Conservation (phyloP, 2,113 vertebrate species). For the Phocoena phocoena region DNA sequence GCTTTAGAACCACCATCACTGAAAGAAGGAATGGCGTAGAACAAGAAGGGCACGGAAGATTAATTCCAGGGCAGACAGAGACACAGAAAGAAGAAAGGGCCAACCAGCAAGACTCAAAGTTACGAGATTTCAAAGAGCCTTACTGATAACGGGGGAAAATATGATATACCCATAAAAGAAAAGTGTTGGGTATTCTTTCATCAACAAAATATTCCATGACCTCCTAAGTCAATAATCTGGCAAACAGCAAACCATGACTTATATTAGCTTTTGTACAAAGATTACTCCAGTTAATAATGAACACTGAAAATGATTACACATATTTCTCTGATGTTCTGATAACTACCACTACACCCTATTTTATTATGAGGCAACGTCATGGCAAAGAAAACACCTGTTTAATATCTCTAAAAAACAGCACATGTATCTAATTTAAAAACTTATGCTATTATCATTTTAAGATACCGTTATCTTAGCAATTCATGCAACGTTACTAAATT, state of each 20-base stretch:
- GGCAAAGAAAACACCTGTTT: conserved; percentile 27
- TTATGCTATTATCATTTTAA: background rate
- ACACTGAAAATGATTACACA: background rate
- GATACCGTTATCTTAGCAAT: background rate
- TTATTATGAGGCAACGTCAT: background rate
- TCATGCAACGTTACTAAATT: conserved; percentile 9
- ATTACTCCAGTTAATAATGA: conserved; percentile 29
- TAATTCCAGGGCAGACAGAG: background rate
- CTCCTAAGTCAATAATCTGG: conserved; percentile 41
- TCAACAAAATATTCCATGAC: conserved; percentile 39
- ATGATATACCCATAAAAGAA: background rate
- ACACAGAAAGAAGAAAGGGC: background rate
- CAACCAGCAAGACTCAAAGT: background rate
- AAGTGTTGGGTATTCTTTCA: conserved; percentile 1
- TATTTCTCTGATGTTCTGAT: conserved; percentile 40
- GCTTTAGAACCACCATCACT: background rate
- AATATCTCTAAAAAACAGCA: background rate
- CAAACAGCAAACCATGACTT: conserved; percentile 48
- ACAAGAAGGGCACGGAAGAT: background rate
- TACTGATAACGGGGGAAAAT: background rate
- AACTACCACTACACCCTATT: background rate
- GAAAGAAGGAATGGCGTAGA: background rate
- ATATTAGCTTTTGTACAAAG: conserved; percentile 14
- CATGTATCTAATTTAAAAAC: conserved; percentile 13
- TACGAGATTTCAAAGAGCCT: background rate